These are phyloP conservation scores for Caenorhabditis elegans DNA, from an alignment of 1,140 invertebrate genomes.

Conservation along the genomic window DNA sequence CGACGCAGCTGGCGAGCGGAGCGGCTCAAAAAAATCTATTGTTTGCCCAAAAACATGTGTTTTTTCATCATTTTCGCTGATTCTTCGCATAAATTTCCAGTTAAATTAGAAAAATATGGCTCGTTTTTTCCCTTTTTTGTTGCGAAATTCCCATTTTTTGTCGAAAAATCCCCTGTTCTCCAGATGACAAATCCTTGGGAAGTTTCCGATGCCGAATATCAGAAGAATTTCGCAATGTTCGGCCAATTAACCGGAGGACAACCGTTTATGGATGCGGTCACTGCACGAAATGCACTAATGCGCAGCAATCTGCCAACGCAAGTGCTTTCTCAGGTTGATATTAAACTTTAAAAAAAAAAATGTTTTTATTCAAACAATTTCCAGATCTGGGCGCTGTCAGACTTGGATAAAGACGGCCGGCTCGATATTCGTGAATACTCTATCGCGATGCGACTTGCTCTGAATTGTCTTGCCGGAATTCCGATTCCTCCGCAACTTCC, in stretches of 20 bases:
- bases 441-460: slow-evolving; percentile 94
- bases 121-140: too few relatives aligned
- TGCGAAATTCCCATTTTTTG: too few relatives aligned
- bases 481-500: slow-evolving; percentile 85
- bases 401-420: slow-evolving; percentile 92
- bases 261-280: slow-evolving; percentile 84
- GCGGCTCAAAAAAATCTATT: too few relatives aligned
- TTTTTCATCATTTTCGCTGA: too few relatives aligned
- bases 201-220: slow-evolving; percentile 81
- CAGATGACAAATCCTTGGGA: slow-evolving; percentile 77
- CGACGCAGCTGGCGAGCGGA: too few relatives aligned
- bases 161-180: too few relatives aligned
- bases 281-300: slow-evolving; percentile 89
- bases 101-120: too few relatives aligned
- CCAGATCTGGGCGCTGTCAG: slow-evolving; percentile 78
- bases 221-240: slow-evolving; percentile 77
- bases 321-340: slow-evolving; percentile 76
- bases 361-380: background rate
- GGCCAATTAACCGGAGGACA: slow-evolving; percentile 82
- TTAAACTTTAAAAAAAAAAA: background rate
- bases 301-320: slow-evolving; percentile 85
- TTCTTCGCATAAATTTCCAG: too few relatives aligned
- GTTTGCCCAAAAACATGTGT: too few relatives aligned
- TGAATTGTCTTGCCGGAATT: slow-evolving; percentile 84
- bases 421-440: slow-evolving; percentile 95